Conservation (phyloP, 2,888 invertebrate species). For the Lasius fuliginosus region DNA sequence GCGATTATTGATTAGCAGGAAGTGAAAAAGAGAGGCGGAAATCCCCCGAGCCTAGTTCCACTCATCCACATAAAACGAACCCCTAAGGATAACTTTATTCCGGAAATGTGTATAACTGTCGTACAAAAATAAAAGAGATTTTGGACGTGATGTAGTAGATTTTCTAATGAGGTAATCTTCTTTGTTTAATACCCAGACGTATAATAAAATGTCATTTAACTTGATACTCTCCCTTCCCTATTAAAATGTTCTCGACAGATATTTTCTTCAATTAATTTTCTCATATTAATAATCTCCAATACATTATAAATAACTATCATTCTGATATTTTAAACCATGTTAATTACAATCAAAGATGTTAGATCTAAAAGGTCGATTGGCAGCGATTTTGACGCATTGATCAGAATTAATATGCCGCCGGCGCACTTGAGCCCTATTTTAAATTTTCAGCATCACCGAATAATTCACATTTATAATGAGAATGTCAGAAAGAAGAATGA, state of each 20-base stretch:
- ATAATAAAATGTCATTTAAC: not conserved
- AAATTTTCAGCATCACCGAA: not conserved
- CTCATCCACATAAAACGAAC: not conserved
- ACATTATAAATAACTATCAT: not conserved
- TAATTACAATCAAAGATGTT: conserved; percentile 17
- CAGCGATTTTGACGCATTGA: not conserved
- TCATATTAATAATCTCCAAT: not conserved
- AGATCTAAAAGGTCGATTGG: not conserved
- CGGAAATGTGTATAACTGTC: conserved; percentile 4
- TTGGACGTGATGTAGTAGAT: conserved; percentile 4
- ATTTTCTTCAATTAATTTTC: not conserved
- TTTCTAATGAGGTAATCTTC: not conserved
- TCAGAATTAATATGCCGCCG: not conserved
- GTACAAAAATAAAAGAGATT: conserved; percentile 25
- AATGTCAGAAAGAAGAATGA: not conserved
- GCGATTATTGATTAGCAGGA: conserved; percentile 9
- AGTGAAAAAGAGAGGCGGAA: conserved; percentile 7
- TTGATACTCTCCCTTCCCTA: not conserved
- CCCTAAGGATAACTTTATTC: conserved; percentile 18
- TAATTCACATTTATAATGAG: conserved; percentile 12
- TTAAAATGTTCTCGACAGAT: not conserved
- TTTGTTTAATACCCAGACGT: not conserved
- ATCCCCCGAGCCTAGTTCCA: not conserved
- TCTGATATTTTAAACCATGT: not conserved
- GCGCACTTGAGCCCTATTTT: not conserved